Evolutionary conservation across 2,888 invertebrate species (phyloP).

Genomic region (Erebia epiphron): DNA sequence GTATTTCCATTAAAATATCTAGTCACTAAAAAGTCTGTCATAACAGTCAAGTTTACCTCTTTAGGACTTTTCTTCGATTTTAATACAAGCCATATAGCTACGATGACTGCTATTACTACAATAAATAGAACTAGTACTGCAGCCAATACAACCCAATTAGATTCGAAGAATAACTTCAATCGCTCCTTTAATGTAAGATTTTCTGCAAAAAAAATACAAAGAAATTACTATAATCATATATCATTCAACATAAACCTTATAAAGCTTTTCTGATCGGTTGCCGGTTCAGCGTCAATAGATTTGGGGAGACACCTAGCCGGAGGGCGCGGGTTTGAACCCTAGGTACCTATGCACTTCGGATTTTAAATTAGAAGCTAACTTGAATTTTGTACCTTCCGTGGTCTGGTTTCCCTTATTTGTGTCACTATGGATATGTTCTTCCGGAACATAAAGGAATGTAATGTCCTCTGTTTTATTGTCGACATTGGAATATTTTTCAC

Average conservation of each 20-base stretch:
- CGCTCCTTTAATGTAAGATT: background rate
- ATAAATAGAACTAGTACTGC: background rate
- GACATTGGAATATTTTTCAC: background rate
- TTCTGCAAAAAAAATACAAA: background rate
- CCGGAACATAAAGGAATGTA: too few species aligned
- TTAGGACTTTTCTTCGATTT: background rate
- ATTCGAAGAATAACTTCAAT: background rate
- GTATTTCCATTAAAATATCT: background rate
- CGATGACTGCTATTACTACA: background rate
- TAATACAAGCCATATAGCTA: background rate
- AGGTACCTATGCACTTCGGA: too few species aligned
- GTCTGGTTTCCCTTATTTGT: too few species aligned
- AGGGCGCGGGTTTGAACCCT: too few species aligned
- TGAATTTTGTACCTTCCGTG: too few species aligned
- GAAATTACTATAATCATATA: background rate
- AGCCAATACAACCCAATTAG: background rate
- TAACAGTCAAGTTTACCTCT: background rate
- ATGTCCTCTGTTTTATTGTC: too few species aligned
- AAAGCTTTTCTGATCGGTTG: too few species aligned
- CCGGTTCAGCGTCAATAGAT: too few species aligned
- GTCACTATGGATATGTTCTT: too few species aligned
- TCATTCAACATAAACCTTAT: too few species aligned
- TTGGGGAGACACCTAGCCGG: too few species aligned
- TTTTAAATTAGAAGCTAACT: too few species aligned
- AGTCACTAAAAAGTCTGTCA: background rate